Conservation (phyloP, 2,113 vertebrate species). For the Panthera leo region DNA sequence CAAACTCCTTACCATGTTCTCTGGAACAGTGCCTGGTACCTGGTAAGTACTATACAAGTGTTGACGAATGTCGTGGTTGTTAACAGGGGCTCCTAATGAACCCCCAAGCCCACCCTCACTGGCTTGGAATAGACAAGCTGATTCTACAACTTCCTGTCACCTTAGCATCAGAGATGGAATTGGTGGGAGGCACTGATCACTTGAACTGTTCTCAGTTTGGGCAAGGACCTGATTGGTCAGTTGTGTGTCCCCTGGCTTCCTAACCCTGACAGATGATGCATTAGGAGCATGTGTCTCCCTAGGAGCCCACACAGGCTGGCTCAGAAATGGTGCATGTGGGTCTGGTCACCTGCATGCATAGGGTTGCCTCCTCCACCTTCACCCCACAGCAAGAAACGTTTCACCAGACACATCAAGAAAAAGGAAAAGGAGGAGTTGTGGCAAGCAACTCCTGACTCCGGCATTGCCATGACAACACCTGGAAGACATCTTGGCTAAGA, state of each 20-base stretch:
- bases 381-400: slow-evolving; percentile 33
- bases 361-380: neutral
- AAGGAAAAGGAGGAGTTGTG: slow-evolving; percentile 59
- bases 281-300: neutral
- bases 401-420: slow-evolving; percentile 40
- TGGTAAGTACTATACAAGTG: neutral
- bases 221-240: neutral
- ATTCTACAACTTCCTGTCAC: neutral
- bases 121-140: neutral
- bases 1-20: neutral
- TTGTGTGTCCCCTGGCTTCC: neutral
- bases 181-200: neutral
- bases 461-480: slow-evolving; percentile 85
- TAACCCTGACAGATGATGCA: neutral
- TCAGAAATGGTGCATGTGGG: neutral
- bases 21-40: neutral
- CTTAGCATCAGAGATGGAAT: neutral
- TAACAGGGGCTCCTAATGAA: neutral
- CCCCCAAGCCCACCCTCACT: neutral
- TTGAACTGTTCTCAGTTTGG: neutral
- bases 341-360: slow-evolving; percentile 6
- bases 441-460: slow-evolving; percentile 74
- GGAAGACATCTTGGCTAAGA: slow-evolving; percentile 10
- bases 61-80: neutral
- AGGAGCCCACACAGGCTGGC: neutral